Conservation (phyloP, 2,888 invertebrate species). For the Dryobota labecula region DNA sequence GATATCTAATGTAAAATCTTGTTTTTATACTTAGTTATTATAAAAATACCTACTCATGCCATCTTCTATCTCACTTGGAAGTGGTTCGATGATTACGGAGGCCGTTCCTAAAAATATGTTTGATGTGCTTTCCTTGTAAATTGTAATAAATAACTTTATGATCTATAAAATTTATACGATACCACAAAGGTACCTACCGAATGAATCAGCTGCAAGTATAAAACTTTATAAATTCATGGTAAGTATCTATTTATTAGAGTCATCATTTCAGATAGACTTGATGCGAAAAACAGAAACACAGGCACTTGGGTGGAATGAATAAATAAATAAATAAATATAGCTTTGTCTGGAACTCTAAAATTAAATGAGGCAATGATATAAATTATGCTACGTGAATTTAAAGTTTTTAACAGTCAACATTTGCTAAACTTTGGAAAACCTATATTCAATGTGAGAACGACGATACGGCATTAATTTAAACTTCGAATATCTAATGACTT, state of each 20-base stretch:
- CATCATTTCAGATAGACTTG: constrained; percentile 5
- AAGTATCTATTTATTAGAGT: constrained; percentile 17
- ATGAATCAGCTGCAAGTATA: constrained; percentile 22
- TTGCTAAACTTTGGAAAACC: neutral
- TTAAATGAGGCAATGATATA: neutral
- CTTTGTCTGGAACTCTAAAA: constrained; percentile 1
- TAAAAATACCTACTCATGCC: neutral
- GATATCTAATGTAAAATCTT: too few species aligned
- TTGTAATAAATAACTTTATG: constrained; percentile 43
- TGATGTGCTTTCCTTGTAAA: constrained; percentile 45
- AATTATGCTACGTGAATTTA: neutral
- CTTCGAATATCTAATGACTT: too few species aligned
- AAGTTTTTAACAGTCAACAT: neutral
- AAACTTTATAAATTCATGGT: constrained; percentile 9
- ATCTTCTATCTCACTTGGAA: constrained; percentile 4
- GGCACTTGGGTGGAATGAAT: too few species aligned
- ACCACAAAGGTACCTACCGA: constrained; percentile 11
- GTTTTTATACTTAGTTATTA: neutral
- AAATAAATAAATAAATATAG: too few species aligned
- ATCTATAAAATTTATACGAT: constrained; percentile 38
- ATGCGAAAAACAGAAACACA: neutral
- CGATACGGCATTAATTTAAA: too few species aligned
- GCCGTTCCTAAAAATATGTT: constrained; percentile 39
- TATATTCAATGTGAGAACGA: too few species aligned
- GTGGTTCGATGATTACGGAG: constrained; percentile 1